Conservation (phyloP, 2,888 invertebrate genomes). For the Rambutsinella grinnellia region DNA sequence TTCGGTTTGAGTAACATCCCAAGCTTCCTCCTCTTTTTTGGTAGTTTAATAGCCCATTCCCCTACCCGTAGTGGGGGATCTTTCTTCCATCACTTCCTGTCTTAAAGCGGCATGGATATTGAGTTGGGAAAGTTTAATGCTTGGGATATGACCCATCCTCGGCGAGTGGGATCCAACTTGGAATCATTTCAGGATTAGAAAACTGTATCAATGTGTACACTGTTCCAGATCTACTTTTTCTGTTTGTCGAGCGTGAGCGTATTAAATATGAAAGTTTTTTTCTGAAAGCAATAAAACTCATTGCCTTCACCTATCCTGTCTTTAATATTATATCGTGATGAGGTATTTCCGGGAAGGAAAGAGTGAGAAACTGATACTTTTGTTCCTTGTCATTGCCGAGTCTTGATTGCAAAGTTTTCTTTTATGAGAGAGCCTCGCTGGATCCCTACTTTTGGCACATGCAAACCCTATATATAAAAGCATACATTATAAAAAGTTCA, state of each 20-base stretch:
- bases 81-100: constrained; percentile 35
- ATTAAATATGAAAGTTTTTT: constrained; percentile 33
- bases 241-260: background rate
- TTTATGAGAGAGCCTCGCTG: constrained; percentile 9
- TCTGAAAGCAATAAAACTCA: constrained; percentile 32
- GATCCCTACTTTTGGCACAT: background rate
- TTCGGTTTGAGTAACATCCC: constrained; percentile 12
- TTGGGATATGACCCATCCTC: constrained; percentile 43
- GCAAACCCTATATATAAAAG: too few relatives aligned
- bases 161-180: too few relatives aligned
- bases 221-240: background rate
- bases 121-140: constrained; percentile 40
- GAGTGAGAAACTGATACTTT: constrained; percentile 29
- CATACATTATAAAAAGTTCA: too few relatives aligned
- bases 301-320: constrained; percentile 7
- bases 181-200: background rate
- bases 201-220: background rate
- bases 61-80: constrained; percentile 14
- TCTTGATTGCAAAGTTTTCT: constrained; percentile 32
- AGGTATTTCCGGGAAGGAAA: too few relatives aligned
- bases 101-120: constrained; percentile 40
- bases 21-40: too few relatives aligned
- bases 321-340: too few relatives aligned
- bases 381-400: constrained; percentile 27
- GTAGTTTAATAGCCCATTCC: constrained; percentile 29